These are phyloP conservation scores for Cygnus atratus DNA, from an alignment of 2,113 vertebrate genomes.

Conservation along the genomic window DNA sequence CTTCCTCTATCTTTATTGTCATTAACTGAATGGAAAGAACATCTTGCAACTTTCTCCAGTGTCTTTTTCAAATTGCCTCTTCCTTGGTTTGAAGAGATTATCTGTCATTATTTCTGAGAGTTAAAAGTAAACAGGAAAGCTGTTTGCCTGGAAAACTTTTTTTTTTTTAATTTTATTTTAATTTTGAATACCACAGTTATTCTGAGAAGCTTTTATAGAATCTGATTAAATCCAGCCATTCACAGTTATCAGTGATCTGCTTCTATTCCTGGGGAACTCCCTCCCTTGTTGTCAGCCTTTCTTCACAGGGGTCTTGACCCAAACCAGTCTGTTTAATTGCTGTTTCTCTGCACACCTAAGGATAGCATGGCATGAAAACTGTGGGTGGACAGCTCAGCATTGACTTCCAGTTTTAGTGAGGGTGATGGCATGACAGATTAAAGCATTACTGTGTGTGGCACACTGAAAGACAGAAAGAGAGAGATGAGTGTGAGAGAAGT, in stretches of 20 bases:
- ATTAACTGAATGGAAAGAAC: not conserved
- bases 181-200: not conserved
- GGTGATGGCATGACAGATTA: slow-evolving; percentile 18
- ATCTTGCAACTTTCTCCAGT: not conserved
- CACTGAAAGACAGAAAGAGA: not conserved
- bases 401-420: slow-evolving; percentile 35
- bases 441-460: not conserved
- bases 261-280: not conserved
- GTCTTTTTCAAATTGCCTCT: not conserved
- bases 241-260: not conserved
- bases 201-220: slow-evolving; percentile 7
- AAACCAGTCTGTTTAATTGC: slow-evolving; percentile 34
- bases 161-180: not conserved
- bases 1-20: not conserved
- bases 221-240: slow-evolving; percentile 42
- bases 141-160: not conserved
- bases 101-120: not conserved
- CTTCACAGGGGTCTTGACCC: slow-evolving; percentile 13
- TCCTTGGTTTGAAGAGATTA: not conserved
- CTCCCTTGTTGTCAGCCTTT: not conserved
- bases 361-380: not conserved
- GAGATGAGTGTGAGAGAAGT: not conserved
- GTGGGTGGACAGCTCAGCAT: not conserved
- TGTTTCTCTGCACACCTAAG: slow-evolving; percentile 11
- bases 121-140: not conserved